Evolutionary conservation across 2,888 invertebrate species (phyloP).

Genomic region (Cosmia pyralina): DNA sequence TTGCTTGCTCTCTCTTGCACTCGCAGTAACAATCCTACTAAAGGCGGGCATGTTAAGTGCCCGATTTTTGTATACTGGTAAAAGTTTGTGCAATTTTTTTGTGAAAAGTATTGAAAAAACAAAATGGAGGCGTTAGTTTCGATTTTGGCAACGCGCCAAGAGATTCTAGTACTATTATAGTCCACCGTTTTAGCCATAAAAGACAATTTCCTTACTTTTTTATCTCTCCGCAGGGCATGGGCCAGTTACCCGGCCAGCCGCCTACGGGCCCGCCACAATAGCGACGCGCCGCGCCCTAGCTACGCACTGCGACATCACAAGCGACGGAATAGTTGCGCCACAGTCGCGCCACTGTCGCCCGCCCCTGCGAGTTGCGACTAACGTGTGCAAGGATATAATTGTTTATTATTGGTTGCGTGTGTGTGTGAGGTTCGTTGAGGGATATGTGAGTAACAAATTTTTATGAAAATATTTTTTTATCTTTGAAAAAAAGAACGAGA

Average conservation of each 20-base stretch:
- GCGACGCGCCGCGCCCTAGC: slow-evolving; percentile 76
- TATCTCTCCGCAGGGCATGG: slow-evolving; percentile 81
- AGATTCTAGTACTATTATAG: too few species aligned
- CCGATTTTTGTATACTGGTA: too few species aligned
- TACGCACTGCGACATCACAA: slow-evolving; percentile 53
- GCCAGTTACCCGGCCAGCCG: slow-evolving; percentile 85
- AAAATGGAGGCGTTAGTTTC: too few species aligned
- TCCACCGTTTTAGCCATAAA: too few species aligned
- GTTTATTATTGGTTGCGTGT: slow-evolving; percentile 30
- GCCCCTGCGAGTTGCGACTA: slow-evolving; percentile 12
- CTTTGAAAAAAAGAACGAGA: background rate
- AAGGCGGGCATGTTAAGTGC: too few species aligned
- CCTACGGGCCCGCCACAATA: slow-evolving; percentile 85
- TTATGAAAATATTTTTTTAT: background rate
- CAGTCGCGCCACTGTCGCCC: slow-evolving; percentile 14
- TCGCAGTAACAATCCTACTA: too few species aligned
- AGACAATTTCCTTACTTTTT: background rate
- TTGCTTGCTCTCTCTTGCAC: too few species aligned
- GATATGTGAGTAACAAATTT: slow-evolving; percentile 4
- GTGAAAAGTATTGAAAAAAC: too few species aligned
- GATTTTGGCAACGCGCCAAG: too few species aligned
- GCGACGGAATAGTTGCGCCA: slow-evolving; percentile 15
- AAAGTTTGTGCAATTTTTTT: too few species aligned
- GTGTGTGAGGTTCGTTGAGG: background rate
- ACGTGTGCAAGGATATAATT: slow-evolving; percentile 30